phyloP scores from a whole-genome alignment of 30 jellyfish, hydroid and myxozoan species.

The Cassiopea xamachana region DNA sequence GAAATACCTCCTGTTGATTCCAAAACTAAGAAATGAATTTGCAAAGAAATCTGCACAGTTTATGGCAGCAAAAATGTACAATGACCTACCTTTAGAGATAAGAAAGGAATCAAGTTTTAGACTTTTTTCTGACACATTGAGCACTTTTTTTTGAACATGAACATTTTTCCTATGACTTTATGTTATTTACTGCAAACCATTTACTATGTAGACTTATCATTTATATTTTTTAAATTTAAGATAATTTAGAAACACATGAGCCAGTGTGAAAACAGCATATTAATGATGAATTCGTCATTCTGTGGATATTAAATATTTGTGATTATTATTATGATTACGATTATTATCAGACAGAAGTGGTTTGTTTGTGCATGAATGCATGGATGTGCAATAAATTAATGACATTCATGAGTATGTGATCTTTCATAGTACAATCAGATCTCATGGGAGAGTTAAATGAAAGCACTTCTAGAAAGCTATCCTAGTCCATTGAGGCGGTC shows the following conservation, averaged over 20 bases:
- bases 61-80: not conserved
- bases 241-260: not conserved
- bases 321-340: not conserved
- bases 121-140: not conserved
- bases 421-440: too few species aligned
- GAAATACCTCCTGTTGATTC: not conserved
- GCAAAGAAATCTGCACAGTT: conserved; percentile 2
- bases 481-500: too few species aligned
- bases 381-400: too few species aligned
- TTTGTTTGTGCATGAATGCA: too few species aligned
- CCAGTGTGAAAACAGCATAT: not conserved
- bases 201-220: not conserved
- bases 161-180: not conserved
- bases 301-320: not conserved
- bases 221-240: not conserved
- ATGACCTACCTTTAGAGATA: not conserved
- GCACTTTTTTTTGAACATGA: not conserved
- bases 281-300: not conserved
- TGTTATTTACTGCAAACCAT: not conserved
- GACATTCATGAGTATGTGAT: too few species aligned
- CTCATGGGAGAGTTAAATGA: too few species aligned
- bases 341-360: too few species aligned
- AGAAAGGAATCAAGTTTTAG: not conserved
- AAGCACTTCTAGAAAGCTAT: too few species aligned
- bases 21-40: not conserved